phyloP scores from a whole-genome alignment of 2,888 invertebrate genomes.

The Syrista parreyssii region DNA sequence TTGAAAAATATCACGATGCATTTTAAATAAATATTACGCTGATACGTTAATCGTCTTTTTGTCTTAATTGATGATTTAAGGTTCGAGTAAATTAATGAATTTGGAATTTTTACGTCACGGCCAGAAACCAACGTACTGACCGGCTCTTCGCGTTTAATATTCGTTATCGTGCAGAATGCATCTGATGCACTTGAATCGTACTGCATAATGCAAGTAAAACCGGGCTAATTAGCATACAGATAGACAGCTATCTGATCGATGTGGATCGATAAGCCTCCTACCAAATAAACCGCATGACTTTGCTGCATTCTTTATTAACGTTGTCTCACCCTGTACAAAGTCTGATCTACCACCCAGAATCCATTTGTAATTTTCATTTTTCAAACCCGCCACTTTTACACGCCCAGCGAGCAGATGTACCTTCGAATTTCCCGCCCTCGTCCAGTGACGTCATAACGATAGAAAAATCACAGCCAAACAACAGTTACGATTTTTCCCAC shows the following conservation, averaged over 20 bases:
- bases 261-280: background rate
- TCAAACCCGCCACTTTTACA: background rate
- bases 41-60: no score
- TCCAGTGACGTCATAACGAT: background rate
- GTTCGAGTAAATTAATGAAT: background rate
- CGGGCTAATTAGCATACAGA: constrained; percentile 12
- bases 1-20: background rate
- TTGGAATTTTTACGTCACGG: background rate
- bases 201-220: background rate
- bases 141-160: background rate
- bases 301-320: background rate
- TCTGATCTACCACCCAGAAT: background rate
- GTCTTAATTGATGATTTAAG: background rate
- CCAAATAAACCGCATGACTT: constrained; percentile 17
- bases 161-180: background rate
- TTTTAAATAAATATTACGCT: background rate
- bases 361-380: background rate
- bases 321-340: background rate
- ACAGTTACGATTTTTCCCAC: background rate
- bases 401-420: background rate
- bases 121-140: background rate
- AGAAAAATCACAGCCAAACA: background rate
- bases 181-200: background rate
- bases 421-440: background rate
- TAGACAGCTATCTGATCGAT: constrained; percentile 13